Evolutionary conservation across 2,797 vertebrate genomes (phyloP).

Genomic region (Morus bassanus): DNA sequence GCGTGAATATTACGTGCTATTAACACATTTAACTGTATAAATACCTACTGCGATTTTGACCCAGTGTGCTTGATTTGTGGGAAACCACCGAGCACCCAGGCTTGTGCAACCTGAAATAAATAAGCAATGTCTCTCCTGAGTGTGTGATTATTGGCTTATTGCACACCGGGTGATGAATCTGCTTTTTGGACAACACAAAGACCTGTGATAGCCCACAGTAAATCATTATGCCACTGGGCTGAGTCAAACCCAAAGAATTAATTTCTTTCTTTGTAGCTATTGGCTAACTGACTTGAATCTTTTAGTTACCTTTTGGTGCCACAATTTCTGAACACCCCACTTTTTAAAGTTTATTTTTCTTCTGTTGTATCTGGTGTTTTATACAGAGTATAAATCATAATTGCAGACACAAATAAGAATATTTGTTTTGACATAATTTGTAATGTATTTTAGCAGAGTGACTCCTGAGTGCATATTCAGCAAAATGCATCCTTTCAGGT

Average conservation of each 20-base stretch:
- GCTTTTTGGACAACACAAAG: neutral
- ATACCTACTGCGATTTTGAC: no score
- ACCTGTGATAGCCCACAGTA: neutral
- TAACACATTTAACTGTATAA: no score
- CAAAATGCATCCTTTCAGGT: neutral
- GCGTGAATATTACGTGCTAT: no score
- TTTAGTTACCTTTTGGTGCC: neutral
- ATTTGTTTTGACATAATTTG: neutral
- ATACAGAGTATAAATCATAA: neutral
- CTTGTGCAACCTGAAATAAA: no score
- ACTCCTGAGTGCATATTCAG: neutral
- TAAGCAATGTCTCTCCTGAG: no score
- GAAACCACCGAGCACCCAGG: no score
- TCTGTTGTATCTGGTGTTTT: neutral
- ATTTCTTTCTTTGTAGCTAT: neutral
- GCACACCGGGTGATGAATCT: no score
- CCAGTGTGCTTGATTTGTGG: no score
- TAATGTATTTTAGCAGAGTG: neutral
- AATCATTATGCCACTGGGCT: neutral
- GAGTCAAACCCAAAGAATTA: neutral
- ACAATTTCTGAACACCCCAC: neutral
- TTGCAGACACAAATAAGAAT: neutral
- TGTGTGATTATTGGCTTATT: no score
- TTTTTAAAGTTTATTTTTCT: neutral
- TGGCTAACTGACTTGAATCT: neutral